phyloP scores from a whole-genome alignment of 2,113 vertebrate species.

The Nycticebus coucang region DNA sequence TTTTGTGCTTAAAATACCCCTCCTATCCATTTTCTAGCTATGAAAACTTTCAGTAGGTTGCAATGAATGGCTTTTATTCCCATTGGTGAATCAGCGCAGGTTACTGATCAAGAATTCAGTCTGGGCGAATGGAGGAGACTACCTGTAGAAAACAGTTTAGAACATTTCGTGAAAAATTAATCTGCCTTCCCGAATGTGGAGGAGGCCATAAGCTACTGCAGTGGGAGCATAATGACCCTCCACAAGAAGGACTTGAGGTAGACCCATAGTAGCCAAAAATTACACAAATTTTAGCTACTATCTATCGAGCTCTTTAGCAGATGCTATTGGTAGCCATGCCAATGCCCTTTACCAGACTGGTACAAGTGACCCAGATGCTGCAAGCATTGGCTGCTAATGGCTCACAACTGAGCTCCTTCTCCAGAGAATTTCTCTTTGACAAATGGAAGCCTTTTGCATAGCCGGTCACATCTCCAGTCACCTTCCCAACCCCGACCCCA shows the following conservation, averaged over 20 bases:
- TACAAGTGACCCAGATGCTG: neutral
- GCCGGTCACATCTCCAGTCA: neutral
- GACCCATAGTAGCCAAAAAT: neutral
- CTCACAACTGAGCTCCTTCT: neutral
- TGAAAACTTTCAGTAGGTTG: neutral
- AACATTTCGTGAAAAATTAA: neutral
- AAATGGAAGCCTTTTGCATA: neutral
- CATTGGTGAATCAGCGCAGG: neutral
- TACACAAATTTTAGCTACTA: neutral
- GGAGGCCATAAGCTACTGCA: neutral
- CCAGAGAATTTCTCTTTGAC: neutral
- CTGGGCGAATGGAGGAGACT: neutral
- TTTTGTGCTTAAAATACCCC: neutral
- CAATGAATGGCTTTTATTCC: neutral
- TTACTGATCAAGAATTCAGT: neutral
- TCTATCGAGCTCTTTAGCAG: neutral
- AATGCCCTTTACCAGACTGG: neutral
- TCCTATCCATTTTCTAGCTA: neutral
- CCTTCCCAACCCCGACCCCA: neutral
- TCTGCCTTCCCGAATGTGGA: neutral
- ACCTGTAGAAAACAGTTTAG: neutral
- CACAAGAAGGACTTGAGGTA: neutral
- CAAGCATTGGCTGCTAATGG: neutral
- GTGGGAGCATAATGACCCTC: neutral
- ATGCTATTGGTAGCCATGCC: neutral